phyloP scores from a whole-genome alignment of 2,888 invertebrate species.

The Metallyticus violacea region DNA sequence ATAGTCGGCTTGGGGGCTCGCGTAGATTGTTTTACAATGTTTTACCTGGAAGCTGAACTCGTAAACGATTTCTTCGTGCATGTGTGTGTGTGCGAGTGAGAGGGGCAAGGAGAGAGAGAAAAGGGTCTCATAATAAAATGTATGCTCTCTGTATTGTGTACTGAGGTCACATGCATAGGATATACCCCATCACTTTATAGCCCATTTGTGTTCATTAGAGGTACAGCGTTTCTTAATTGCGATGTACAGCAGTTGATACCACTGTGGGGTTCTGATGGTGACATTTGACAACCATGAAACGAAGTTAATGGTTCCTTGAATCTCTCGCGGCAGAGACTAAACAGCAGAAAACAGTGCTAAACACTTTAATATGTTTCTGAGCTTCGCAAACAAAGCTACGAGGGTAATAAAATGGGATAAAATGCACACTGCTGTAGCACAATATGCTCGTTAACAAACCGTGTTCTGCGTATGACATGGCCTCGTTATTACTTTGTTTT shows the following conservation, averaged over 20 bases:
- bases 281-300: not conserved
- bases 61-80: conserved; percentile 20
- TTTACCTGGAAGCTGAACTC: conserved; percentile 23
- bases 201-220: conserved; percentile 26
- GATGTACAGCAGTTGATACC: not conserved
- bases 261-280: not conserved
- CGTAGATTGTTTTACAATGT: conserved; percentile 28
- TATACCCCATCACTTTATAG: not conserved
- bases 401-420: not conserved
- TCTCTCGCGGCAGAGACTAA: not conserved
- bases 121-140: not conserved
- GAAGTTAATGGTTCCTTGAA: not conserved
- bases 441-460: not conserved
- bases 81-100: conserved; percentile 10
- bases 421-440: not conserved
- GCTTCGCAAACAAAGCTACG: not conserved
- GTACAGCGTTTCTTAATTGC: conserved; percentile 5
- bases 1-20: not conserved
- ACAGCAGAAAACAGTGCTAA: too few relatives aligned
- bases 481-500: not conserved
- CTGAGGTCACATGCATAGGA: not conserved
- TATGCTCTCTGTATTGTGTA: not conserved
- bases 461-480: not conserved
- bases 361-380: too few relatives aligned
- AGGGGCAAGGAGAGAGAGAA: not conserved